Evolutionary conservation across 2,888 invertebrate species (phyloP), one percentile per base, ranked within the genome.

Genomic region (Tethea ocularis): DNA sequence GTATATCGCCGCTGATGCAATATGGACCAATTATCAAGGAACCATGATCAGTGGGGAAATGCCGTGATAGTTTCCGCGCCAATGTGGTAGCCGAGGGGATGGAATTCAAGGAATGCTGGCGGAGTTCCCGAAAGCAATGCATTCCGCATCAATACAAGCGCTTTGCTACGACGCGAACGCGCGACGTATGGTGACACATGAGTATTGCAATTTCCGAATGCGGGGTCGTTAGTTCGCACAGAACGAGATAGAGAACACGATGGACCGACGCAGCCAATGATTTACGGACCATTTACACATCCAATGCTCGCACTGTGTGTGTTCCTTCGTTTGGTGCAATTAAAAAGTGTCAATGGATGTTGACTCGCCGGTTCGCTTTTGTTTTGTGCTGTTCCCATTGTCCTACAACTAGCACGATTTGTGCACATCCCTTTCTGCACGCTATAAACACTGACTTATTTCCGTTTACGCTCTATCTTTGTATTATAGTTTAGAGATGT

Each of bases 201-300:
- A 88, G 86, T 84, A 87, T 88, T 87, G 89, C 87, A 88, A 89
- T 89, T 87, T 89, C 88, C 88, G 87, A 86, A 83, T 79, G 83
- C 77, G 76, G 74, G 77, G 80, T 88, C 82, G 86, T 88, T 87
- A 84, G 77, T 74, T 78, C 75, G 74, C 71, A 74, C 68, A 74
- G 69, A 74, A 67, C 69, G 77, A 75, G 79, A 77, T 75, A 75
- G 73, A 77, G 74, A 79, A 78, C 74, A 78, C 82, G 77, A 77
- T 73, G 72, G 77, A 74, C 71, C 71, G 69, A 69, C 69, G 69
- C 68, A 68, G 75, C 76, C 77, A 78, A 86, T 87, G 85, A 86
- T 87, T 87, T 82, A 84, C 78, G 77, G 69, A 74, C 77, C 77
- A 79, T 82, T 84, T 76, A 77, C 75, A 71, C 77, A 75, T 80